Percentiles rank a stretch among this genome's conserved stretches.
Evolutionary conservation across 1,140 invertebrate species (phyloP).

Genomic region (Euglossa dilemma): DNA sequence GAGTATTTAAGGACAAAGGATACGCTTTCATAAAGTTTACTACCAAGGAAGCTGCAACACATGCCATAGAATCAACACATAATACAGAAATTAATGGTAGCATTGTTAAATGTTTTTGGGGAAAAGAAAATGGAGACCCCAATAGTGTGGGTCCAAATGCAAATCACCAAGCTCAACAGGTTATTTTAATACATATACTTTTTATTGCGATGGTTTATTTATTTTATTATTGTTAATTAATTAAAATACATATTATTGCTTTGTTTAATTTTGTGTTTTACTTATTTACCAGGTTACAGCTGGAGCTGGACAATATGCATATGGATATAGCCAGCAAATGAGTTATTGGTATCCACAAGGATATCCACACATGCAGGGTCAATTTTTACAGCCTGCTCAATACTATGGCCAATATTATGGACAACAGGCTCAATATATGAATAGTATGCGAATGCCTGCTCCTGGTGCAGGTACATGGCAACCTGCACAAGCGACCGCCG

Average conservation of each 20-base stretch:
- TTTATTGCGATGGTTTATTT: neutral
- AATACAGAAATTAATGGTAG: constrained; percentile 98
- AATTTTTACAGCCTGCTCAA: constrained; percentile 78
- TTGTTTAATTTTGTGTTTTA: neutral
- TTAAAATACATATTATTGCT: neutral
- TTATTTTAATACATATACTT: constrained; percentile 49
- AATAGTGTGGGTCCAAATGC: constrained; percentile 84
- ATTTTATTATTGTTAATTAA: neutral
- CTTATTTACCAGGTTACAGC: constrained; percentile 74
- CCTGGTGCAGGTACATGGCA: constrained; percentile 83
- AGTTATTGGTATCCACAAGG: constrained; percentile 91
- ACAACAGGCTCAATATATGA: constrained; percentile 82
- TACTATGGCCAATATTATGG: constrained; percentile 84
- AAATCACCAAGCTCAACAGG: constrained; percentile 84
- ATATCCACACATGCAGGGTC: constrained; percentile 84
- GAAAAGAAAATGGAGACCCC: constrained; percentile 94
- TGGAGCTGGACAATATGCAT: constrained; percentile 85
- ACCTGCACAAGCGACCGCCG: constrained; percentile 80
- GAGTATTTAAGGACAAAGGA: constrained; percentile 99
- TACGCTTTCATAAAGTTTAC: constrained; percentile 99
- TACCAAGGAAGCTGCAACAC: constrained; percentile 97
- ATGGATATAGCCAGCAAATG: constrained; percentile 89
- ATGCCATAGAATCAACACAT: constrained; percentile 98
- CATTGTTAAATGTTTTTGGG: constrained; percentile 99
- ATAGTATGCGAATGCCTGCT: constrained; percentile 83